phyloP scores from a whole-genome alignment of 2,797 vertebrate genomes.

The Gymnocypris eckloni region DNA sequence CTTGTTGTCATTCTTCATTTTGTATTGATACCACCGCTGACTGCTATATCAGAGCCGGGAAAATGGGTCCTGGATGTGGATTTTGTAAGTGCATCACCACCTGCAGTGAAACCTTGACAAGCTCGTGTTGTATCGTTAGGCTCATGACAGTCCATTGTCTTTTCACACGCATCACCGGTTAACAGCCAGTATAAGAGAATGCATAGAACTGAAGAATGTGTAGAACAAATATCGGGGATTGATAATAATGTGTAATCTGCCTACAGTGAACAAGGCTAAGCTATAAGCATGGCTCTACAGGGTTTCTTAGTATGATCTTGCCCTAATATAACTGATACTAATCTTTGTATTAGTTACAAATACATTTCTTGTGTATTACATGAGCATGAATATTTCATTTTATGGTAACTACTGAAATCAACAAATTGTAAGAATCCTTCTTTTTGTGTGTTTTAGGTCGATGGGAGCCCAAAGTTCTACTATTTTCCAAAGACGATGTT shows the following conservation, averaged over 20 bases:
- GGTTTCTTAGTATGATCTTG: not conserved
- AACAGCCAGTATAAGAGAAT: not conserved
- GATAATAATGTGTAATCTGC: not conserved
- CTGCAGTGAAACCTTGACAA: not conserved
- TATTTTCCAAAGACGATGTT: constrained; percentile 75
- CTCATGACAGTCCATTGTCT: constrained; percentile 9
- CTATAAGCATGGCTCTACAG: not conserved
- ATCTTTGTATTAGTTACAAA: not conserved
- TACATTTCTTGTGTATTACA: not conserved
- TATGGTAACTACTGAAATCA: not conserved
- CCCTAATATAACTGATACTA: not conserved
- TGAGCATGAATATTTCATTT: not conserved
- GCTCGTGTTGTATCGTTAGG: not conserved
- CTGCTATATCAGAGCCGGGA: constrained; percentile 71
- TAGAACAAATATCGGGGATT: not conserved
- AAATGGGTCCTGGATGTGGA: constrained; percentile 71
- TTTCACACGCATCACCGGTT: not conserved
- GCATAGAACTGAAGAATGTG: not conserved
- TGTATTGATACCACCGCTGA: constrained; percentile 26
- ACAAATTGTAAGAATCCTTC: not conserved
- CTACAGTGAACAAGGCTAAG: constrained; percentile 3
- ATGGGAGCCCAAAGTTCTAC: constrained; percentile 29
- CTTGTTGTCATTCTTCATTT: constrained; percentile 57
- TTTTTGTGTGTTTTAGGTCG: constrained; percentile 65
- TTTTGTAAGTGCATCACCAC: constrained; percentile 71